Conservation (phyloP, 2,113 vertebrate genomes). For the Actenoides lindsayi region DNA sequence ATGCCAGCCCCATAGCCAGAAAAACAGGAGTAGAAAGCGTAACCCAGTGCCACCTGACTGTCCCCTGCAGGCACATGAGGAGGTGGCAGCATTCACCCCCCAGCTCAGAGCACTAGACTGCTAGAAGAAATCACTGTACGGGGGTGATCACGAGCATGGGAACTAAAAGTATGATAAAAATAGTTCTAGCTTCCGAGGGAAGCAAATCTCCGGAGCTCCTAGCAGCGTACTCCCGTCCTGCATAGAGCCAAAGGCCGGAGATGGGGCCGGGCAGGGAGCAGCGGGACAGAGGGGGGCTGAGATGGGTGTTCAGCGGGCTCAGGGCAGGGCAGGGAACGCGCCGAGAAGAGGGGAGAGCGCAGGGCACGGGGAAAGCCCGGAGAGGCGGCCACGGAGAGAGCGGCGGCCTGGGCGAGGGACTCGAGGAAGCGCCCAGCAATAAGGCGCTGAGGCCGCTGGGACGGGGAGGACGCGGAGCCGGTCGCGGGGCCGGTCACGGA, state of each 20-base stretch:
- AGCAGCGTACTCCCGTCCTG: accelerated
- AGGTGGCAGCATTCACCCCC: neutral
- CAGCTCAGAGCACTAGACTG: neutral
- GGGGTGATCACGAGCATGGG: accelerated
- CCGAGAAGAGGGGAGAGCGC: accelerated
- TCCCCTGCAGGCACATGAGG: accelerated
- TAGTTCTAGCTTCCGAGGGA: accelerated
- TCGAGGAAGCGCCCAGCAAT: neutral
- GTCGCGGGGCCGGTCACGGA: too few species aligned
- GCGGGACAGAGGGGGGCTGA: accelerated
- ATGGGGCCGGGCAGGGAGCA: accelerated
- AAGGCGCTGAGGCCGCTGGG: accelerated
- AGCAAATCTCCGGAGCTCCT: neutral
- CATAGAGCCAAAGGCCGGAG: neutral
- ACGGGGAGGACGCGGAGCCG: too few species aligned
- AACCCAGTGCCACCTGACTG: accelerated
- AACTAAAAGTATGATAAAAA: neutral
- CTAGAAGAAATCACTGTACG: neutral
- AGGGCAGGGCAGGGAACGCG: accelerated
- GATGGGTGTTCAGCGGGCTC: neutral
- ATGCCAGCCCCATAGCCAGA: neutral
- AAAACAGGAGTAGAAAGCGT: accelerated
- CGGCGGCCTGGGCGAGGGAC: accelerated
- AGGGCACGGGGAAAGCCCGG: accelerated
- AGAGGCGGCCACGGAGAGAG: accelerated